Evolutionary conservation across 2,797 vertebrate species (phyloP), one percentile per base, ranked within the genome.

Genomic region (Tauraco hartlaubi): DNA sequence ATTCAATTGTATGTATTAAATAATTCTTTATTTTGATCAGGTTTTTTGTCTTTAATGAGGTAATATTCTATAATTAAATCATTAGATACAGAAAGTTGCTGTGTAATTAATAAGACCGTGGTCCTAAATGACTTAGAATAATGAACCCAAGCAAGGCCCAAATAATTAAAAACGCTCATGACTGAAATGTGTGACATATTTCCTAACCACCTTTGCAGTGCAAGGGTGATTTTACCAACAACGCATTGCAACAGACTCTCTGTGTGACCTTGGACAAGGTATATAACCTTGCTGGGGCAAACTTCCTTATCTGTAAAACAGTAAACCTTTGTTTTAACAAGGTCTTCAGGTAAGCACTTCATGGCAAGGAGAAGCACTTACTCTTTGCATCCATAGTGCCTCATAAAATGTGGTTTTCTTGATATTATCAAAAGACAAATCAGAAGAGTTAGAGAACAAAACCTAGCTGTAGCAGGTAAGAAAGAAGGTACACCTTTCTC

Each of bases 1-100:
- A 84, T 96, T 92, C 67, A 64, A 87, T 95, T 93, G 87, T 64
- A 3, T 92, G 61, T 82, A 89, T 95, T 94, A 94, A 89, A 93
- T 72, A 90, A 90, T 94, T 66, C 43, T 92, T 93, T 91, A 62
- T 91, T 95, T 94, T 93, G 63, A 91, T 90, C 90, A 69, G 69
- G 84, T 95, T 88, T 92, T 37, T 92, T 93, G 80, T 61, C 49
- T 52, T 94, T 93, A 92, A 93, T 89, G 84, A 87, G 49, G 59
- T 85, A 85, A 74, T 91, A 87, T 37, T 82, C 44, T 63, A 52
- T 92, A 93, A 96, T 92, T 87, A 74, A 77, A 95, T 94, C 61
- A 51, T 12, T 64, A 51, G 74, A 59, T 83, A 80, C 29, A 64
- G 29, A 87, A 92, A 71, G 31, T 71, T 85, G 29, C 15, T 39